Base-by-base conservation (phyloP, 2,113 vertebrate species). In the Hippocampus comes region DNA sequence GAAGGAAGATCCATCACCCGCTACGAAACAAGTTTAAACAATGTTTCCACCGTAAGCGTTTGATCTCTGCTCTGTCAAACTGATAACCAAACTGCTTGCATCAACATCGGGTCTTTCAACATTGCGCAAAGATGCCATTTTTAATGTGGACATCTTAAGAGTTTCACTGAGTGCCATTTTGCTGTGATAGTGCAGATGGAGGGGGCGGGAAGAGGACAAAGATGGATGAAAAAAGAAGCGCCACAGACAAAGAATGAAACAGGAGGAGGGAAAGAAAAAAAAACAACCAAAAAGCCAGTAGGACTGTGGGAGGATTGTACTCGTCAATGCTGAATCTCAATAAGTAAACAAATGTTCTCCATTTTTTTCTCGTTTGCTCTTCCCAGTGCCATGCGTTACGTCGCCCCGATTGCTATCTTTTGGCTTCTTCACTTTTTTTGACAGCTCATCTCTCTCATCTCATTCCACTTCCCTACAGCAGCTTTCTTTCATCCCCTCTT, bases 311-410 rank as follows among this genome's bases (percentile, higher is more conserved):
- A 27, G 82, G 68, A 78, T 68, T 80, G 73, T 84, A 73, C 80
- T 86, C 71, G 73, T 71, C 72, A 60, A 79, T 86, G 79, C 77
- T 76, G 78, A 79, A 82, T 86, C 68, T 87, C 81, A 87, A 86
- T 88, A 86, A 89, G 83, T 86, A 86, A 88, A 88, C 78, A 89
- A 87, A 88, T 83, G 85, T 80, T 82, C 74, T 73, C 70, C 67
- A 74, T 75, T 38, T 73, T 77, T 69, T 73, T 85, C 79, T 81
- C 77, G 78, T 85, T 75, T 67, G 78, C 72, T 78, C 71, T 67
- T 75, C 79, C 84, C 65, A 77, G 17, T 34, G 59, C 79, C 74
- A 84, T 72, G 72, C 53, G 53, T 84, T 82, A 79, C 77, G 80
- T 82, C 82, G 79, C 79, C 85, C 81, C 80, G 87, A 87, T 89